These are phyloP conservation scores for Monopterus albus DNA, from an alignment of 2,113 vertebrate genomes.

Conservation along the genomic window DNA sequence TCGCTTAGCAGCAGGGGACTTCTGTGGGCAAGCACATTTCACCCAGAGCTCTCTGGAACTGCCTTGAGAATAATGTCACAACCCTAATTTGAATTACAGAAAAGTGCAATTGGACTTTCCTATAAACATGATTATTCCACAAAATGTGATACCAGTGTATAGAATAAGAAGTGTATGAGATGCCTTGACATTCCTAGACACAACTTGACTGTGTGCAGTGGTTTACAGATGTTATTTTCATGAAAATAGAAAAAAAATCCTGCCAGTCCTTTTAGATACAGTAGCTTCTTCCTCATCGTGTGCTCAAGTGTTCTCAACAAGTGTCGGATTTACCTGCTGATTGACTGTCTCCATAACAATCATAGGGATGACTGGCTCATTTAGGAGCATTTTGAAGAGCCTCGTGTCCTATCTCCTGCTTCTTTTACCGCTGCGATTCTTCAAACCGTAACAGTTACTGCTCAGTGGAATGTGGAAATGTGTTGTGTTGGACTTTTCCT, in stretches of 20 bases:
- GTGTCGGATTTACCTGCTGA: conserved; percentile 61
- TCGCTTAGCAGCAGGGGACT: conserved; percentile 48
- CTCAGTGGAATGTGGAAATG: conserved; percentile 67
- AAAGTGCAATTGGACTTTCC: conserved; percentile 38
- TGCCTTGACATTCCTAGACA: conserved; percentile 16
- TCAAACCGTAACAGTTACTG: conserved; percentile 48
- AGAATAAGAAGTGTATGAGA: conserved; percentile 55
- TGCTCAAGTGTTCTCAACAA: conserved; percentile 57
- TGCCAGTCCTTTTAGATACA: conserved; percentile 14
- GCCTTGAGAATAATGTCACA: conserved; percentile 49
- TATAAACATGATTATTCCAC: conserved; percentile 3
- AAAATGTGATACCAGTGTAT: conserved; percentile 18
- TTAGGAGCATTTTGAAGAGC: conserved; percentile 67
- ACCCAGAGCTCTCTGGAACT: conserved; percentile 3
- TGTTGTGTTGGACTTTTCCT: conserved; percentile 70
- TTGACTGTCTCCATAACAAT: conserved; percentile 74
- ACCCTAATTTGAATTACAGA: conserved; percentile 48
- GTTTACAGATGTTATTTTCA: conserved; percentile 28
- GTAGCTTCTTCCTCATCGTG: conserved; percentile 58
- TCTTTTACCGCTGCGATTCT: conserved; percentile 37
- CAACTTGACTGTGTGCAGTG: conserved; percentile 6
- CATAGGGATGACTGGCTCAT: conserved; percentile 73
- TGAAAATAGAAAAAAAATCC: neutral
- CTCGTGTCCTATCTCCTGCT: conserved; percentile 39
- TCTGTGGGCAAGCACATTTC: conserved; percentile 29